Evolutionary conservation across 2,888 invertebrate genomes (phyloP), one percentile per base, ranked within the genome.

Genomic region (Smittia aterrima): DNA sequence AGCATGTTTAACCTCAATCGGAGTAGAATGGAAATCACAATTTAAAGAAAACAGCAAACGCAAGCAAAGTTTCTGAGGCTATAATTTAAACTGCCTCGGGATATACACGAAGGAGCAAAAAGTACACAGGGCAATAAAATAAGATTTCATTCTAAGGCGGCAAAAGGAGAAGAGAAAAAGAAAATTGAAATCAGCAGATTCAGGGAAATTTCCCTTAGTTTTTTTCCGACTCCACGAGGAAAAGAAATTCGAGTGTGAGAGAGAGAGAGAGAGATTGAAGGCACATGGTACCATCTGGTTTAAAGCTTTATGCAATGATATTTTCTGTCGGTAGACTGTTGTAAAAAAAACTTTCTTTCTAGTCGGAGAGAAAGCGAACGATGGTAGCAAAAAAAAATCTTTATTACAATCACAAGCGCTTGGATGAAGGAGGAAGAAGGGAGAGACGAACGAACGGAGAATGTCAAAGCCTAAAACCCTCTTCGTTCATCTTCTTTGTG

Each of bases 181-280:
- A 24, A 24, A 40, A 40, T 62, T 62, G 53, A 72, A 72, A 72
- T 72, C 72, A 72, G 72, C 72, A 72, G 54, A 62, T 54, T 72
- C 54, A 6, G 27, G 64, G n/a, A 24, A 64, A 64, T 64, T 24
- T 64, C 64, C 27, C 13, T 27, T 16, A 6, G 7, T 58, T 58
- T 58, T 58, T 58, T 22, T 58, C 13, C 22, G 20, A 18, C 18
- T 58, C 18, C 11, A 6, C 32, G 47, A n/a, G 58, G 58, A 58
- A 58, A 3, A 47, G n/a, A 32, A 32, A 6, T 32, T 32, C 32
- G 32, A 32, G 32, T 6, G n/a, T n/a, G n/a, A n/a, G n/a, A n/a
- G n/a, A n/a, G n/a, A n/a, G n/a, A n/a, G n/a, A n/a, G n/a, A n/a
- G n/a, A n/a, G n/a, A n/a, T n/a, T n/a, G 32, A 32, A 47, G 47